Percentiles rank a stretch among this genome's conserved stretches.
phyloP scores from a whole-genome alignment of 92 coral and sea anemone genomes.

The Epizoanthus rinbou region DNA sequence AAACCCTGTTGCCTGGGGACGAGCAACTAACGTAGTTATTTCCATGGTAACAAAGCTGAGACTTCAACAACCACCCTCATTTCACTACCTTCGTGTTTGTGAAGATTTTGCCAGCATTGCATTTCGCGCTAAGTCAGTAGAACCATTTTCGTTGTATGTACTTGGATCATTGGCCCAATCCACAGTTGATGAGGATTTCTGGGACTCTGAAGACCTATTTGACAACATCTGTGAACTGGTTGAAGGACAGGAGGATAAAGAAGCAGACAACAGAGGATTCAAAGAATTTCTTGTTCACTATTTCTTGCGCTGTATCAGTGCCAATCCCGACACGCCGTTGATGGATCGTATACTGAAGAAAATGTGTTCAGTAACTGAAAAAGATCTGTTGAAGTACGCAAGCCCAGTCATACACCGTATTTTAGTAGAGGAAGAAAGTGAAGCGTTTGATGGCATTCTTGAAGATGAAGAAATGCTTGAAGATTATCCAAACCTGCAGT shows the following conservation, averaged over 20 bases:
- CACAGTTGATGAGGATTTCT: slow-evolving; percentile 47
- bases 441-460: slow-evolving; percentile 60
- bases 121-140: slow-evolving; percentile 35
- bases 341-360: slow-evolving; percentile 66
- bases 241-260: slow-evolving; percentile 52
- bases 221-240: slow-evolving; percentile 51
- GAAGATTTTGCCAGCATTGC: slow-evolving; percentile 74
- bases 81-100: slow-evolving; percentile 85
- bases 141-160: slow-evolving; percentile 54
- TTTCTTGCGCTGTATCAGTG: slow-evolving; percentile 83
- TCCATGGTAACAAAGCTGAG: slow-evolving; percentile 66
- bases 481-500: slow-evolving; percentile 70
- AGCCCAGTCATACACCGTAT: slow-evolving; percentile 81
- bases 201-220: slow-evolving; percentile 69
- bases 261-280: slow-evolving; percentile 44
- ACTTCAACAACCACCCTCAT: slow-evolving; percentile 63
- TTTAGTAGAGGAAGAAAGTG: slow-evolving; percentile 60
- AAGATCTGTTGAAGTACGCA: slow-evolving; percentile 60
- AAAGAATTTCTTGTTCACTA: slow-evolving; percentile 70
- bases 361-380: slow-evolving; percentile 58
- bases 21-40: slow-evolving; percentile 42
- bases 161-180: slow-evolving; percentile 64
- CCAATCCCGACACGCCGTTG: slow-evolving; percentile 81
- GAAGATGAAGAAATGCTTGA: slow-evolving; percentile 48
- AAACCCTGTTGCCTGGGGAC: slow-evolving; percentile 69